Conservation (phyloP, 2,113 vertebrate genomes). For the Erinaceus europaeus region DNA sequence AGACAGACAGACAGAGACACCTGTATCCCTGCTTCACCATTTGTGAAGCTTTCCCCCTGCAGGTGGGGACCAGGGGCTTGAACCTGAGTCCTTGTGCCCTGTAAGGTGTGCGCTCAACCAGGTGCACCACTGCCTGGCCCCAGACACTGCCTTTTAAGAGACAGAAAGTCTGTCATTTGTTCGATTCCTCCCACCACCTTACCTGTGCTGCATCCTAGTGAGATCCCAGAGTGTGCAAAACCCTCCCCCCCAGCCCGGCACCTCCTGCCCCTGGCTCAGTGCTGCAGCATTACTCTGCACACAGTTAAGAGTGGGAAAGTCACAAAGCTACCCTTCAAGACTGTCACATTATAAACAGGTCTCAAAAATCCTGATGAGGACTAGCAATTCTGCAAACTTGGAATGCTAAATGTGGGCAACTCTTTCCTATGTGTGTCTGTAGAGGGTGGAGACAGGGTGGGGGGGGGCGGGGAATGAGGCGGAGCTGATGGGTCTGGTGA, state of each 20-base stretch:
- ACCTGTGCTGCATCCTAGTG: rapidly evolving
- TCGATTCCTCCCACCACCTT: neutral
- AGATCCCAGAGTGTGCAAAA: neutral
- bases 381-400: neutral
- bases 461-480: neutral
- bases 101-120: no score
- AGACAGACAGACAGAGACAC: no score
- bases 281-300: neutral
- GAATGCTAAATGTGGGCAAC: neutral
- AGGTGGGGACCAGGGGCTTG: no score
- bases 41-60: no score
- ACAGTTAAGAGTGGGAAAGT: no score
- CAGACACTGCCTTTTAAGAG: neutral
- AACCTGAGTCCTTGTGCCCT: no score
- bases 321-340: neutral
- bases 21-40: no score
- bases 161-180: rapidly evolving
- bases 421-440: neutral
- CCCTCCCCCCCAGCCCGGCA: no score
- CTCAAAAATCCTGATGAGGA: neutral
- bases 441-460: neutral
- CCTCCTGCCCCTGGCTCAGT: neutral
- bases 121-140: no score
- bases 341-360: neutral
- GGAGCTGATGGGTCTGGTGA: neutral